phyloP scores from a whole-genome alignment of 2,113 vertebrate species.

The Myotis davidii region DNA sequence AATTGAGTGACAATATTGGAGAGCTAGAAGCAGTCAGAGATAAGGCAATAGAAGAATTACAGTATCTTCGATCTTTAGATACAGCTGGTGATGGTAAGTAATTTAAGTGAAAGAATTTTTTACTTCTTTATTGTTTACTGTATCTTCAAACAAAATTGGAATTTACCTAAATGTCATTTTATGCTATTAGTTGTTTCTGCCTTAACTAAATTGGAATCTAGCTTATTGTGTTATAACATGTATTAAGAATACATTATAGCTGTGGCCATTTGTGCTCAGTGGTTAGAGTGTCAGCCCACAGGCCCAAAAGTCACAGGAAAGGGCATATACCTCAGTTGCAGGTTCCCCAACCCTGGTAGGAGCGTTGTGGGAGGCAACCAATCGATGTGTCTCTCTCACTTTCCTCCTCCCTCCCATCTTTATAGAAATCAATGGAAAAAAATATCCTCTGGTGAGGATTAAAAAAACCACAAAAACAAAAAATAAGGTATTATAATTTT shows the following conservation, averaged over 20 bases:
- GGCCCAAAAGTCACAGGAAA: too few species aligned
- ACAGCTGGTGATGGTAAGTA: conserved; percentile 96
- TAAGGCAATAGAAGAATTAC: conserved; percentile 97
- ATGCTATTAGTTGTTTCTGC: conserved; percentile 4
- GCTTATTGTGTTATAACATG: not conserved
- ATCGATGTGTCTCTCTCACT: too few species aligned
- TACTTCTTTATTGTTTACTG: not conserved
- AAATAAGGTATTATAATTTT: not conserved
- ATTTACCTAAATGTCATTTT: not conserved
- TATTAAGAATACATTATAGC: not conserved
- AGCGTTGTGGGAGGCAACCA: too few species aligned
- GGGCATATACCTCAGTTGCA: too few species aligned
- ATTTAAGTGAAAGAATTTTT: conserved; percentile 34
- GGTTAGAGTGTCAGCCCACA: too few species aligned
- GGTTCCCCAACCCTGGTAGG: too few species aligned
- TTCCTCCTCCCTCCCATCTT: too few species aligned
- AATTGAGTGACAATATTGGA: conserved; percentile 94
- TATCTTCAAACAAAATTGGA: not conserved
- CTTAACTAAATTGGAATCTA: conserved; percentile 31
- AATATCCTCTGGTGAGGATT: too few species aligned
- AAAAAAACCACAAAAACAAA: too few species aligned
- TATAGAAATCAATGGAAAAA: too few species aligned
- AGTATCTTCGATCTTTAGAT: conserved; percentile 97
- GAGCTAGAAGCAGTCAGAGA: conserved; percentile 98
- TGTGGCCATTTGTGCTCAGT: too few species aligned